These are phyloP conservation scores for cat (Felis catus) DNA, from an alignment of 2,113 vertebrate genomes.

Conservation along the genomic window DNA sequence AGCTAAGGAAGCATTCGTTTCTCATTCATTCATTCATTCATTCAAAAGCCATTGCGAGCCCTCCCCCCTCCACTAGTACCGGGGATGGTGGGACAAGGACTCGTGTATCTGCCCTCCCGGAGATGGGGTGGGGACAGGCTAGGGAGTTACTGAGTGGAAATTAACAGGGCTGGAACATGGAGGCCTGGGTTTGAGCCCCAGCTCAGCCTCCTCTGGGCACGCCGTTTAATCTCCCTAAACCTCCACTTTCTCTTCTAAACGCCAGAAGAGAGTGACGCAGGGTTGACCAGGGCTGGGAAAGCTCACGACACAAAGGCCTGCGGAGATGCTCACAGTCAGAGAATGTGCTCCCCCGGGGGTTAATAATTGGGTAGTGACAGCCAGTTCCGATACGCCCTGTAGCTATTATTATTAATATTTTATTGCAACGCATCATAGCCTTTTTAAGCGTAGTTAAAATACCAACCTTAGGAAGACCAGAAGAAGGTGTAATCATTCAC, in stretches of 20 bases:
- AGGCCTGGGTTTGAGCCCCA: background rate
- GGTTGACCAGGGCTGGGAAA: background rate
- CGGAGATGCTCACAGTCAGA: background rate
- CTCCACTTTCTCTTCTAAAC: background rate
- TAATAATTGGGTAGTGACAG: background rate
- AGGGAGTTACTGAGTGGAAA: background rate
- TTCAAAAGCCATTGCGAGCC: background rate
- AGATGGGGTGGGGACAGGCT: background rate
- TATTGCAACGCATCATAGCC: background rate
- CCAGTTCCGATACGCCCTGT: background rate
- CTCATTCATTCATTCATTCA: background rate
- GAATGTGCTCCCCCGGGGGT: background rate
- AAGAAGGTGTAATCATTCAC: background rate
- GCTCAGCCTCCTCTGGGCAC: background rate
- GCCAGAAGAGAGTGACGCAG: background rate
- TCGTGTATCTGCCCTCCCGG: background rate
- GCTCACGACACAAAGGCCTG: background rate
- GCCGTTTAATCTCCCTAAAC: background rate
- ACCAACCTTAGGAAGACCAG: background rate
- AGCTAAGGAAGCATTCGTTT: background rate
- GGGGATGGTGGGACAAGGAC: accelerated
- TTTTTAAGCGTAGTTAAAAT: background rate
- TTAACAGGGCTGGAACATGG: background rate
- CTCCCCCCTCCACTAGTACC: accelerated
- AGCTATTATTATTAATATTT: background rate